Evolutionary conservation across 2,113 vertebrate species (phyloP), one percentile per base, ranked within the genome.

Genomic region (Orcinus orca): DNA sequence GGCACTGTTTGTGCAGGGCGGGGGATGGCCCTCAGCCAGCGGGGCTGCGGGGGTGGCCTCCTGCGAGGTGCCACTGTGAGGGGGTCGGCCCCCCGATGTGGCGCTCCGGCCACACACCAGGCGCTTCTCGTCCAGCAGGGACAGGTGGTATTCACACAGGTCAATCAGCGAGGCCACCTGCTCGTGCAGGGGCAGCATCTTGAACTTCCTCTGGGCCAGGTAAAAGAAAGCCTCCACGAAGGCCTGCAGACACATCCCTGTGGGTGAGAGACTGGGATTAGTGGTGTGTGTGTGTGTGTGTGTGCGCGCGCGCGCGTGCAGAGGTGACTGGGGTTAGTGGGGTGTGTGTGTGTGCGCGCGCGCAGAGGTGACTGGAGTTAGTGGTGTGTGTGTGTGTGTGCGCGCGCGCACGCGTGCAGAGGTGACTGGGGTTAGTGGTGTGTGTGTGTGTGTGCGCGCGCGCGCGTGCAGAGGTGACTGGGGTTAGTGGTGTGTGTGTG

Each of bases 211-310:
- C 79, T 98, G 99, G 8, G 99, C 99, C 98, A 99, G 97, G 97
- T 98, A 98, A 92, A 99, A 99, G 97, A 99, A 99, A 71, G 99
- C 99, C 93, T 99, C 99, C 1, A 99, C 98, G 8, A 99, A 99
- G 0, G 99, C 99, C 80, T 99, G 99, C 63, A 99, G 98, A 41
- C 99, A 99, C 99, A 99, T 99, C 55, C 99, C 99, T 99, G 98
- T 47, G 97, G 97, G 93, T 44, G 91, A 95, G 41, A 95, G 81
- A 38, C 17, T 2, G 25, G 38, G 0, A 8, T 94, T 63, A 98
- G 93, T 3, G 17, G 15, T 0, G 53, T 18, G 15, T 6, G 53
- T 53, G 53, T 17, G 53, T 53, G 53, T 17, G 15, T 17, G 50
- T 53, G 50, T 53, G n/a, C n/a, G n/a, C 36, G 4, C 36, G 13